Evolutionary conservation across 2,797 vertebrate genomes (phyloP).

Genomic region (Hydrocynus forskahlii): DNA sequence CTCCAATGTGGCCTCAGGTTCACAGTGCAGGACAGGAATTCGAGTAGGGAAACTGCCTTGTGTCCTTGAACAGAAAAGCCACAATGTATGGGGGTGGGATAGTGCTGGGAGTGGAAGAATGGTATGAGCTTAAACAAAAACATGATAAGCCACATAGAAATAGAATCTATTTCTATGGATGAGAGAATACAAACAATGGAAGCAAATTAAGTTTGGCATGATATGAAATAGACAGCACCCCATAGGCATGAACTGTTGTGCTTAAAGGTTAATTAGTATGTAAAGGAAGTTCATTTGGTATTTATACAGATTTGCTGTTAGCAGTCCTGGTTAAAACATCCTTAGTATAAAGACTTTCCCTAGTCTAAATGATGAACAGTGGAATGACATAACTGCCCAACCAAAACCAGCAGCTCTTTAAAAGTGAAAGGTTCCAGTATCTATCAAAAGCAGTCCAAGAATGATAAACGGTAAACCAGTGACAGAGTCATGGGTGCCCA

Average conservation of each 20-base stretch:
- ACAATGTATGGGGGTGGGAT: constrained; percentile 73
- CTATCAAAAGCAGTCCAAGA: too few relatives aligned
- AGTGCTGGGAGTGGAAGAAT: constrained; percentile 57
- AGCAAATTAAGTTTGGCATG: not conserved
- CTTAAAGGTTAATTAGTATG: not conserved
- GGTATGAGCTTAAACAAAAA: constrained; percentile 20
- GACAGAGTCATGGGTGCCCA: too few relatives aligned
- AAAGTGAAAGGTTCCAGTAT: too few relatives aligned
- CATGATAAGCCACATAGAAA: constrained; percentile 23
- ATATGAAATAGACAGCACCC: not conserved
- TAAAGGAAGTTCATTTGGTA: not conserved
- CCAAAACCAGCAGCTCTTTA: too few relatives aligned
- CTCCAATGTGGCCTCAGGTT: constrained; percentile 56
- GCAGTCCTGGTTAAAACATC: not conserved
- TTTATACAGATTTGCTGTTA: not conserved
- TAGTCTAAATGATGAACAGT: too few relatives aligned
- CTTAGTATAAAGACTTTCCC: too few relatives aligned
- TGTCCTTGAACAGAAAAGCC: constrained; percentile 98
- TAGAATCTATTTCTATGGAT: constrained; percentile 22
- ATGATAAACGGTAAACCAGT: too few relatives aligned
- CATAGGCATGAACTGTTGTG: constrained; percentile 31
- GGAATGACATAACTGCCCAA: too few relatives aligned
- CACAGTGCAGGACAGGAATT: constrained; percentile 64
- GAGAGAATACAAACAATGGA: constrained; percentile 16
- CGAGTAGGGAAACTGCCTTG: constrained; percentile 83